phyloP scores from a whole-genome alignment of 2,797 vertebrate species.

The Chrosomus eos region DNA sequence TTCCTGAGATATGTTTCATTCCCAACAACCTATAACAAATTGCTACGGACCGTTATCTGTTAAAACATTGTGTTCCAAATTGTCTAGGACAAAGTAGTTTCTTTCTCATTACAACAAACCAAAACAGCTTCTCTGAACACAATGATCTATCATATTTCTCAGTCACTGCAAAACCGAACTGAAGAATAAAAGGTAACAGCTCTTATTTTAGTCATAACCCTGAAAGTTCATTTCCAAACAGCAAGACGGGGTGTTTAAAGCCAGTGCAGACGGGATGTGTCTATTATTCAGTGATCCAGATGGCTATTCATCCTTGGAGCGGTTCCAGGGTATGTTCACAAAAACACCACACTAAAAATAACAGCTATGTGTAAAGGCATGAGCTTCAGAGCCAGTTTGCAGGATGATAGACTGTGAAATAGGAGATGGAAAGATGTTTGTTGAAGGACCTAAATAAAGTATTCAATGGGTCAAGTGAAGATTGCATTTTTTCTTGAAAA shows the following conservation, averaged over 20 bases:
- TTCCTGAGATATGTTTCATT: slow-evolving; percentile 22
- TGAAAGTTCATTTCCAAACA: not conserved
- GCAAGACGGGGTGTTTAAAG: not conserved
- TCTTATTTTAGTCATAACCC: slow-evolving; percentile 14
- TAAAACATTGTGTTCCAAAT: not conserved
- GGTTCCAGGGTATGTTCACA: slow-evolving; percentile 20
- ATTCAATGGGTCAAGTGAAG: not conserved
- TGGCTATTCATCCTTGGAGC: slow-evolving; percentile 32
- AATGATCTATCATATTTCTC: slow-evolving; percentile 2
- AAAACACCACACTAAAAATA: slow-evolving; percentile 43
- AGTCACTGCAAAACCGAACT: not conserved
- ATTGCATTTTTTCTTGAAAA: not conserved
- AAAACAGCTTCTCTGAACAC: slow-evolving; percentile 5
- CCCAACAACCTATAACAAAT: slow-evolving; percentile 8
- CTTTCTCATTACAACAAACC: slow-evolving; percentile 7
- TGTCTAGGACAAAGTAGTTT: not conserved
- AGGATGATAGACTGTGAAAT: not conserved
- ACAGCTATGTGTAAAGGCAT: slow-evolving; percentile 45
- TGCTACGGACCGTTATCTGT: not conserved
- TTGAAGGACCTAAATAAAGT: not conserved
- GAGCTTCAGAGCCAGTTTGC: slow-evolving; percentile 15
- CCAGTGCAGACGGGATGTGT: not conserved
- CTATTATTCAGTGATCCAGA: slow-evolving; percentile 37
- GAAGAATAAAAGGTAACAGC: not conserved
- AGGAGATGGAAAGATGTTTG: not conserved